Conservation (phyloP, 2,797 vertebrate species). For the Adelosebastes latens region DNA sequence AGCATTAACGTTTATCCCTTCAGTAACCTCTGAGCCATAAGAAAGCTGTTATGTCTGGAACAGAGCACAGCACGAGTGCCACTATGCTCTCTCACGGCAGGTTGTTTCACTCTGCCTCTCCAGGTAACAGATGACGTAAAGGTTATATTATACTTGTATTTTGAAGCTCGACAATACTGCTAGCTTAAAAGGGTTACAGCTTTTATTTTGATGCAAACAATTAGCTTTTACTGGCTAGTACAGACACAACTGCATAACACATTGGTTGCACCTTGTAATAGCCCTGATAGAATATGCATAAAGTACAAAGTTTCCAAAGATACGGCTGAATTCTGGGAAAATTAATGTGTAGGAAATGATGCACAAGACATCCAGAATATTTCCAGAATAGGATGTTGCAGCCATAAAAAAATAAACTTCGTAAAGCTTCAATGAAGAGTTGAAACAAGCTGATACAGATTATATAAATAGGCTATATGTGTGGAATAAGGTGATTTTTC, state of each 20-base stretch:
- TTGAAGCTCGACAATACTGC: background rate
- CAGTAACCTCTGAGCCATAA: constrained; percentile 70
- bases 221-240: background rate
- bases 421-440: no score
- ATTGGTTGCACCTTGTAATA: background rate
- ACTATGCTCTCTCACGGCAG: constrained; percentile 60
- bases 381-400: background rate
- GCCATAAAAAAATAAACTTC: no score
- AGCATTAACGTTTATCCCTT: constrained; percentile 61
- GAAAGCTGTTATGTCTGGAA: constrained; percentile 59
- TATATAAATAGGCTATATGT: no score
- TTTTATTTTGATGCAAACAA: background rate
- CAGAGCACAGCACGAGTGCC: constrained; percentile 44
- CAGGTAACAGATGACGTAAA: background rate
- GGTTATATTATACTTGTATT: background rate
- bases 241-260: background rate
- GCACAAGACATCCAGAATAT: background rate
- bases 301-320: background rate
- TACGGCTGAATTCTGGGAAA: background rate
- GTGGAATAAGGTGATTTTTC: no score
- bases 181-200: background rate
- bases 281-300: background rate
- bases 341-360: background rate
- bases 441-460: no score
- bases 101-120: constrained; percentile 39